A percentile compares a stretch with the other conserved stretches of the same genome.
Evolutionary conservation across 1,140 invertebrate species (phyloP).

Genomic region (Drosophila suzukii): DNA sequence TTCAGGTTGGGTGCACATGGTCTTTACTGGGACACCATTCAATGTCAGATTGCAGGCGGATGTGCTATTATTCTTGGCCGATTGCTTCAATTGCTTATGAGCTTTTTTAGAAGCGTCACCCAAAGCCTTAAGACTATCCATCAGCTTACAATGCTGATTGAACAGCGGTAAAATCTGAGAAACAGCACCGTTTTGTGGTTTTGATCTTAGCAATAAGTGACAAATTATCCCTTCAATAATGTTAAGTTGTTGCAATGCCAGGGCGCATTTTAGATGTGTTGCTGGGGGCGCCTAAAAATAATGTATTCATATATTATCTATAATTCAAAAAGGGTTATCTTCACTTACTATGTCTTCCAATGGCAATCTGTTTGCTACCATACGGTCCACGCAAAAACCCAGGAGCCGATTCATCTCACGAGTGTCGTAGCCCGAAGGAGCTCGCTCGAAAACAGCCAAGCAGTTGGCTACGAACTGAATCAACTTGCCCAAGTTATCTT

Average conservation of each 20-base stretch:
- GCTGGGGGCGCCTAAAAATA: conserved; percentile 41
- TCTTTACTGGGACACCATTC: conserved; percentile 61
- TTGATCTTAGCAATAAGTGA: conserved; percentile 58
- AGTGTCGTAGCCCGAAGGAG: conserved; percentile 65
- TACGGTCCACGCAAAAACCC: conserved; percentile 49
- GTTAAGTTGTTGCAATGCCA: conserved; percentile 72
- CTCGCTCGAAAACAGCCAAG: conserved; percentile 61
- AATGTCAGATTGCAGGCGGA: conserved; percentile 56
- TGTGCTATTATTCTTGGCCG: conserved; percentile 23
- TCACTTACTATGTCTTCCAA: conserved; percentile 62
- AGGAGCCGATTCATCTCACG: conserved; percentile 64
- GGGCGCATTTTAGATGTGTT: conserved; percentile 66
- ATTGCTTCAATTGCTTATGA: conserved; percentile 55
- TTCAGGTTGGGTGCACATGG: conserved; percentile 59
- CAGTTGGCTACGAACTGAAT: conserved; percentile 72
- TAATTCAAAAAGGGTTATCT: background rate
- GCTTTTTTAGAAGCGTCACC: conserved; percentile 54
- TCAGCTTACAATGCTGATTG: conserved; percentile 63
- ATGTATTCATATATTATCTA: background rate
- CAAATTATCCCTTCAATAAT: conserved; percentile 76
- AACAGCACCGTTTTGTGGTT: conserved; percentile 63
- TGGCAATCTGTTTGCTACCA: conserved; percentile 60
- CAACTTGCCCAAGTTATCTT: conserved; percentile 74
- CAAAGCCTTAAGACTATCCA: conserved; percentile 47
- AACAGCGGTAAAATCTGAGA: conserved; percentile 65